Conservation (phyloP, 1,140 invertebrate genomes). For the Rhopalosiphum maidis region DNA sequence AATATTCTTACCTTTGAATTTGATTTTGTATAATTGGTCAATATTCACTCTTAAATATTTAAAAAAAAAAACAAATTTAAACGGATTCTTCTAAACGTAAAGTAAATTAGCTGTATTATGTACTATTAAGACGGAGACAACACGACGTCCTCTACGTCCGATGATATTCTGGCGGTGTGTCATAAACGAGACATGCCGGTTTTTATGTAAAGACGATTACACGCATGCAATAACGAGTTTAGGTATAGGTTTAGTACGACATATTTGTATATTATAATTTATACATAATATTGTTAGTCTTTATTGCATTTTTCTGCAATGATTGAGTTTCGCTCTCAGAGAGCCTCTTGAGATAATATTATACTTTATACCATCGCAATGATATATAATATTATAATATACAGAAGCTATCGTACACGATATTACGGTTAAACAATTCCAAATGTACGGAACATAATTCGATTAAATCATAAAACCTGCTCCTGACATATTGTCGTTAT, state of each 20-base stretch:
- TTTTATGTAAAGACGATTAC: neutral
- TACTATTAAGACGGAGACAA: neutral
- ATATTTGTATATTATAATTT: neutral
- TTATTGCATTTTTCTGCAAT: neutral
- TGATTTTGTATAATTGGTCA: neutral
- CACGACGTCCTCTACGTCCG: neutral
- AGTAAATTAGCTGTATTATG: neutral
- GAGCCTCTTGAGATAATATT: neutral
- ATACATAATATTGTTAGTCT: neutral
- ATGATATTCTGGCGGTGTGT: neutral
- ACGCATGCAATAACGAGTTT: neutral
- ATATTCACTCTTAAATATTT: neutral
- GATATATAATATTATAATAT: slow-evolving; percentile 10
- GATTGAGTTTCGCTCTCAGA: neutral
- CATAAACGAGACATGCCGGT: neutral
- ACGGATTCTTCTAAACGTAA: neutral
- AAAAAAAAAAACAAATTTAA: neutral
- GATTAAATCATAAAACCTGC: neutral
- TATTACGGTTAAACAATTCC: neutral
- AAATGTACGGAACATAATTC: neutral
- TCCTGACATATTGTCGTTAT: neutral
- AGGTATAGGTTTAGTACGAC: neutral
- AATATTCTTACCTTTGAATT: neutral
- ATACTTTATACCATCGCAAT: neutral
- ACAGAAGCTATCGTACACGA: neutral